Percentiles rank a stretch among this genome's conserved stretches.
Evolutionary conservation across 2,113 vertebrate genomes (phyloP).

Genomic region (Tetraodon nigroviridis): DNA sequence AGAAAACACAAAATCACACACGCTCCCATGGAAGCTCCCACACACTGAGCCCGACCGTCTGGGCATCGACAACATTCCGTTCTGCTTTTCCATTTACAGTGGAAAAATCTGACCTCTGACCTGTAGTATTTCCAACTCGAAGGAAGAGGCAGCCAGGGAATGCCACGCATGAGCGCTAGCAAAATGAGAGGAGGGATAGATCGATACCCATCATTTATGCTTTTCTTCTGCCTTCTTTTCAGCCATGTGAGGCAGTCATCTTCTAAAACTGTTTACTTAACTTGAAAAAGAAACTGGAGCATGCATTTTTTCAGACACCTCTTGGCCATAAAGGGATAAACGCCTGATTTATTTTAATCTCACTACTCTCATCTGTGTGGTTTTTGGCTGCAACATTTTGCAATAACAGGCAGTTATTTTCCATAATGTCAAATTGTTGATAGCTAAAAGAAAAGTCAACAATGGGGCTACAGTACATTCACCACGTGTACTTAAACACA

Average conservation of each 20-base stretch:
- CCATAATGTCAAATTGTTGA: neutral
- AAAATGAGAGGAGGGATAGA: constrained; percentile 25
- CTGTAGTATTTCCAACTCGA: constrained; percentile 52
- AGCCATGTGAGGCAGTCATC: neutral
- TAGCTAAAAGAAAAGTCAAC: neutral
- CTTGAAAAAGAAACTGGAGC: neutral
- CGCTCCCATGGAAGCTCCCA: constrained; percentile 49
- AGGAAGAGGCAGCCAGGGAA: constrained; percentile 51
- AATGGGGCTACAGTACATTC: neutral
- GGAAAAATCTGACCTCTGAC: constrained; percentile 66
- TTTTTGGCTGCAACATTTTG: neutral
- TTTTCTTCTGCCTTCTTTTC: constrained; percentile 7
- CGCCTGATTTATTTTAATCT: neutral
- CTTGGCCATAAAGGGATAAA: neutral
- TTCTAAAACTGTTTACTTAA: neutral
- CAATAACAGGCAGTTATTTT: neutral
- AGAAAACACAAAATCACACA: constrained; percentile 17
- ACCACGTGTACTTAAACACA: neutral
- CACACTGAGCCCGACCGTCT: constrained; percentile 48
- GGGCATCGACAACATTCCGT: constrained; percentile 61
- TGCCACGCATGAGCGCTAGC: constrained; percentile 36
- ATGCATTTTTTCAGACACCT: constrained; percentile 1
- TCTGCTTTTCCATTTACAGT: constrained; percentile 59
- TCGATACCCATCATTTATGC: constrained; percentile 33
- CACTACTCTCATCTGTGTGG: neutral